phyloP scores from a whole-genome alignment of 37 sponge, comb jelly and placozoan species.

The Bolinopsis microptera region DNA sequence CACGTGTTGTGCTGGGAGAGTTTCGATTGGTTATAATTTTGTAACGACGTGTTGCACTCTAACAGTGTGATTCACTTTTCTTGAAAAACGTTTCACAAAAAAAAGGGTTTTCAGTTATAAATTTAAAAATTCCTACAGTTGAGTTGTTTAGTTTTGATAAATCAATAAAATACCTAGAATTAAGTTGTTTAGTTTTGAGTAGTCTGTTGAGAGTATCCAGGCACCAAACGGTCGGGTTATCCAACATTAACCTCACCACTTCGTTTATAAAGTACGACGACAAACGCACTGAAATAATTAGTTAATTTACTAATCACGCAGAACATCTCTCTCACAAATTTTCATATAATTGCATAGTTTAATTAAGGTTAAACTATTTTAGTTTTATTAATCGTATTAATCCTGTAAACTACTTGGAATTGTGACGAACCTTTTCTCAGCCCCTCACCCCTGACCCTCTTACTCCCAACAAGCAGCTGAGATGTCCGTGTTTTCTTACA shows the following conservation, averaged over 20 bases:
- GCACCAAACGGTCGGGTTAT: constrained; percentile 1
- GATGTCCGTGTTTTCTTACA: constrained; percentile 14
- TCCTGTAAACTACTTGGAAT: too few species aligned
- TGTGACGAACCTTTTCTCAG: not conserved
- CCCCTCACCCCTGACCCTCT: not conserved
- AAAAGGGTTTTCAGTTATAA: too few species aligned
- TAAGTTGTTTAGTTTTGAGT: constrained; percentile 25
- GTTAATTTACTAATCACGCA: not conserved
- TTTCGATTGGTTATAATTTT: too few species aligned
- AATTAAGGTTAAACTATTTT: too few species aligned
- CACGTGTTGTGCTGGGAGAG: too few species aligned
- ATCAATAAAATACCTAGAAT: constrained; percentile 6
- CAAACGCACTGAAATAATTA: not conserved
- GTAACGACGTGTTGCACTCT: too few species aligned
- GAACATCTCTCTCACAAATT: not conserved
- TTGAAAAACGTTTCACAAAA: too few species aligned
- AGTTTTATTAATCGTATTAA: too few species aligned
- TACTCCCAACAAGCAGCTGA: not conserved
- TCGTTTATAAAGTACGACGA: constrained; percentile 50
- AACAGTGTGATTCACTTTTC: too few species aligned
- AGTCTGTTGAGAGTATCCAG: constrained; percentile 14
- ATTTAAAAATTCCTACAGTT: too few species aligned
- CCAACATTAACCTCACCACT: constrained; percentile 52
- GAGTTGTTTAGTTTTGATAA: too few species aligned
- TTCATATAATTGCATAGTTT: too few species aligned